Conservation (phyloP, 2,888 invertebrate genomes). For the Oscheius onirici region DNA sequence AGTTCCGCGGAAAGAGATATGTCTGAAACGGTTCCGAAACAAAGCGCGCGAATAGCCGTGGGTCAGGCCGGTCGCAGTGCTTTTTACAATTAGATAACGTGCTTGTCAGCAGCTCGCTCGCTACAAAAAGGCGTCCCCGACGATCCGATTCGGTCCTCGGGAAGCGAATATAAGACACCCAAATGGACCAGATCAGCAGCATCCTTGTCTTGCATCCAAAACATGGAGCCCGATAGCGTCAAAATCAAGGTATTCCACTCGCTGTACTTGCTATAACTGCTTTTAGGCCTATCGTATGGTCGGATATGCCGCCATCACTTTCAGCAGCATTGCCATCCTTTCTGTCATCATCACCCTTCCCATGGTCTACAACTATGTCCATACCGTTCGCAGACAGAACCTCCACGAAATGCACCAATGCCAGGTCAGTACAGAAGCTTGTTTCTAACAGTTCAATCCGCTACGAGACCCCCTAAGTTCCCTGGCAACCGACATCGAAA, state of each 20-base stretch:
- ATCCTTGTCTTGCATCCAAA: not conserved
- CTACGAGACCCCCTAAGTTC: too few relatives aligned
- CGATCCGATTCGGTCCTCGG: constrained; percentile 29
- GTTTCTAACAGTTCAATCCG: not conserved
- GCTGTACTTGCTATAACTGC: not conserved
- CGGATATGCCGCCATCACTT: constrained; percentile 52
- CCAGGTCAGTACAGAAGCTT: constrained; percentile 32
- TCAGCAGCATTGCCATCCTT: constrained; percentile 47
- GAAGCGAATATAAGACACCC: constrained; percentile 10
- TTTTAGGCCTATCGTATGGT: constrained; percentile 49
- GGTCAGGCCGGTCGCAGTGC: constrained; percentile 21
- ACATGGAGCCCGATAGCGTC: constrained; percentile 33
- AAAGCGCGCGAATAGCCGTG: constrained; percentile 20
- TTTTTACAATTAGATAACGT: constrained; percentile 29
- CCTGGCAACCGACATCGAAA: too few relatives aligned
- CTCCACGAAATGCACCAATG: constrained; percentile 46
- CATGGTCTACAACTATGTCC: constrained; percentile 48
- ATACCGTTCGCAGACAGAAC: constrained; percentile 50
- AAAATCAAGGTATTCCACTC: constrained; percentile 27
- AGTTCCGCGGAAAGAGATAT: not conserved
- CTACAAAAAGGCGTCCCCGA: constrained; percentile 24
- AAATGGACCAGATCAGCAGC: not conserved
- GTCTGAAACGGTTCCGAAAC: constrained; percentile 16
- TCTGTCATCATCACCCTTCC: constrained; percentile 52
- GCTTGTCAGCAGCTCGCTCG: constrained; percentile 30